These are phyloP conservation scores for Eupithecia centaureata DNA, from an alignment of 2,888 invertebrate species.

Conservation along the genomic window DNA sequence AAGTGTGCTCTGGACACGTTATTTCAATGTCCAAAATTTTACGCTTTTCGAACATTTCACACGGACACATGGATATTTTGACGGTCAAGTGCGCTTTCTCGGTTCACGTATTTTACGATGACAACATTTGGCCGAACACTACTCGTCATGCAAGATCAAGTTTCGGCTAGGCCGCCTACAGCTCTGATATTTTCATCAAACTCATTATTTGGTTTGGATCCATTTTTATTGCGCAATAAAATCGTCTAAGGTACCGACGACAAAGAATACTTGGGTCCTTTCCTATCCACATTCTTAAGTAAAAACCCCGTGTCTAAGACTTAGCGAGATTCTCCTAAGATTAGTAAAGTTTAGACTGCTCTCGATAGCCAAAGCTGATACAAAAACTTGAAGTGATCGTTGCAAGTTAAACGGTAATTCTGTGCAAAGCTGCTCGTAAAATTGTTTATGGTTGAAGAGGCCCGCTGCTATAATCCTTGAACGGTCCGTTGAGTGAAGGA, in stretches of 20 bases:
- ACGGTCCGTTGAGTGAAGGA: conserved; percentile 55
- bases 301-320: conserved; percentile 23
- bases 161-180: neutral
- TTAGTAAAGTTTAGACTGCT: conserved; percentile 49
- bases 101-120: conserved; percentile 21
- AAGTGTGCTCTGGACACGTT: conserved; percentile 29
- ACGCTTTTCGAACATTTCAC: conserved; percentile 29
- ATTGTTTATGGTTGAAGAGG: conserved; percentile 57
- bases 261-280: neutral
- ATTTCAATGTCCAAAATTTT: conserved; percentile 39
- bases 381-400: conserved; percentile 51
- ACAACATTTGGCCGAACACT: conserved; percentile 26
- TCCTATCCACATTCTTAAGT: neutral
- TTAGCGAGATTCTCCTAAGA: conserved; percentile 44
- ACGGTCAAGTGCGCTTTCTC: conserved; percentile 40
- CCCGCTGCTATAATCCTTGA: conserved; percentile 55
- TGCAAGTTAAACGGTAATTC: conserved; percentile 51
- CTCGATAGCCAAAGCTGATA: conserved; percentile 51
- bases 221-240: neutral
- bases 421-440: conserved; percentile 58
- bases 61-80: conserved; percentile 26
- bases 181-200: conserved; percentile 3
- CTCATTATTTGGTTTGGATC: neutral
- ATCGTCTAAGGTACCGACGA: neutral
- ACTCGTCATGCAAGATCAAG: neutral